Evolutionary conservation across 2,797 vertebrate species (phyloP).

Genomic region (Bradypodion ventrale): DNA sequence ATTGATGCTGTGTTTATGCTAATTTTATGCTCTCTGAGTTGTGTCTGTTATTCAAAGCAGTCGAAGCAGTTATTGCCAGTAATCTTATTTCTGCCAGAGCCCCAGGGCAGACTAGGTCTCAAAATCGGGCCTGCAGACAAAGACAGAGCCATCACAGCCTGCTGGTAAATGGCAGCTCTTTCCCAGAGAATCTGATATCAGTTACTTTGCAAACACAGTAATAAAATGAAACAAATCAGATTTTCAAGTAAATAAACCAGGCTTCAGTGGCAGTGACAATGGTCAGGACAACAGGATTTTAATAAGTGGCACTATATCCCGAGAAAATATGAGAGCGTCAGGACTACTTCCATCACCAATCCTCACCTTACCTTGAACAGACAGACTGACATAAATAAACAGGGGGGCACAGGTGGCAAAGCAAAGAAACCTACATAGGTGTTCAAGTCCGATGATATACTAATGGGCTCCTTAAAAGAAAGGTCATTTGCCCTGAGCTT

Average conservation of each 20-base stretch:
- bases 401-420: neutral
- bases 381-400: neutral
- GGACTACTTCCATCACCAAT: conserved; percentile 31
- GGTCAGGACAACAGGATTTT: conserved; percentile 84
- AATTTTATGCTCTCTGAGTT: conserved; percentile 89
- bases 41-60: conserved; percentile 90
- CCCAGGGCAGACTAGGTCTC: conserved; percentile 81
- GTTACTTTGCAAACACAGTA: conserved; percentile 86
- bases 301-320: conserved; percentile 77
- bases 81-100: conserved; percentile 92
- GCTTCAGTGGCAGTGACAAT: conserved; percentile 83
- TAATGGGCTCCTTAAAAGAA: neutral
- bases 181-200: conserved; percentile 86
- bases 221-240: conserved; percentile 91
- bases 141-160: conserved; percentile 81
- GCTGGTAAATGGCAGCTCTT: conserved; percentile 85
- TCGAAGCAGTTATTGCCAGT: conserved; percentile 89
- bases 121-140: conserved; percentile 84
- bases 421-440: neutral
- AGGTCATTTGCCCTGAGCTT: neutral
- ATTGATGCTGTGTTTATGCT: conserved; percentile 85
- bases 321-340: conserved; percentile 59
- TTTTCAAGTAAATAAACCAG: conserved; percentile 90
- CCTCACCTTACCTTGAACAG: neutral
- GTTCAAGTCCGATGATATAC: neutral